A percentile compares a stretch with the other conserved stretches of the same genome.
Conservation (phyloP, 92 coral and sea anemone genomes). For the Pocillopora grandis region DNA sequence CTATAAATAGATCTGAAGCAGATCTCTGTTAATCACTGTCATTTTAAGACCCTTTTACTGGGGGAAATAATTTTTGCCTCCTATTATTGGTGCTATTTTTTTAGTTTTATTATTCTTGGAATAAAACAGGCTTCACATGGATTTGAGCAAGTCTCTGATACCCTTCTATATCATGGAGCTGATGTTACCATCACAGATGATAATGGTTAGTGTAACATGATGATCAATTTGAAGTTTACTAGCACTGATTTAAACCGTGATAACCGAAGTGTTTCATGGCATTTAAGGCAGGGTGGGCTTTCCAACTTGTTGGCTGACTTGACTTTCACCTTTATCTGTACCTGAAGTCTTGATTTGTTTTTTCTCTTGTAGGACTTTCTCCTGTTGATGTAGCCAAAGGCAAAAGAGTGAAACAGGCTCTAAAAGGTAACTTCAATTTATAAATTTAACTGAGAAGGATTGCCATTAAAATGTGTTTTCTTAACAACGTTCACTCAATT, state of each 20-base stretch:
- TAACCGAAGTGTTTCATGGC: neutral
- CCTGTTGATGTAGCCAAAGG: constrained; percentile 84
- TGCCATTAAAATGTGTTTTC: neutral
- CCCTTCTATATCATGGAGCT: constrained; percentile 84
- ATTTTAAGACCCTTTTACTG: too few species aligned
- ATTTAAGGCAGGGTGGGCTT: neutral
- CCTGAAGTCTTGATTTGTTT: neutral
- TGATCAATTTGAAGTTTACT: too few species aligned
- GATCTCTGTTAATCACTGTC: too few species aligned
- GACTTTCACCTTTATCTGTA: neutral
- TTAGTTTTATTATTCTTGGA: too few species aligned
- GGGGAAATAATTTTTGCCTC: too few species aligned
- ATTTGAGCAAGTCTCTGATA: constrained; percentile 64
- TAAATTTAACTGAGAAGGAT: too few species aligned
- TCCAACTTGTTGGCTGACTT: too few species aligned
- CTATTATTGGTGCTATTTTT: too few species aligned
- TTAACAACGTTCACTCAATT: too few species aligned
- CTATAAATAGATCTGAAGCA: too few species aligned
- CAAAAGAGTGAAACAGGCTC: constrained; percentile 54
- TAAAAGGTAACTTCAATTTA: constrained; percentile 60
- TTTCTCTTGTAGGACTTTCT: constrained; percentile 56
- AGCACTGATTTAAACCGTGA: too few species aligned
- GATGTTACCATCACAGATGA: constrained; percentile 94
- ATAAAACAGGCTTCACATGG: constrained; percentile 84
- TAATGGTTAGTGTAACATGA: constrained; percentile 50